A percentile compares a stretch with the other conserved stretches of the same genome.
phyloP scores from a whole-genome alignment of 2,888 invertebrate genomes.

The Neocrepidodera transversa region DNA sequence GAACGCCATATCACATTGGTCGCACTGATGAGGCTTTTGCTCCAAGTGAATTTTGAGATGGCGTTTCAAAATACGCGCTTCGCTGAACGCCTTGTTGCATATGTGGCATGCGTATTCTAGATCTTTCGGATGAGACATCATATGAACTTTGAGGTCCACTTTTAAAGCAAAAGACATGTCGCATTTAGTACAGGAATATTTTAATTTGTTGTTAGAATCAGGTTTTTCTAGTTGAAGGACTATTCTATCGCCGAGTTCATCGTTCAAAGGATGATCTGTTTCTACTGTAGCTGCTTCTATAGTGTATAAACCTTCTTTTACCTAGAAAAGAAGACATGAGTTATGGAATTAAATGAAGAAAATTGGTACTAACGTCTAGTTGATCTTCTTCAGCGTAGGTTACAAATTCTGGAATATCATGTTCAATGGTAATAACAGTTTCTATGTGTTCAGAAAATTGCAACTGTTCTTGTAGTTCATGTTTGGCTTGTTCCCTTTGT shows the following conservation, averaged over 20 bases:
- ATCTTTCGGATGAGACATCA: slow-evolving; percentile 60
- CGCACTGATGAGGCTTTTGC: slow-evolving; percentile 61
- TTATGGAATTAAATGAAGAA: neutral
- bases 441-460: slow-evolving; percentile 52
- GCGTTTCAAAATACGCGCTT: slow-evolving; percentile 59
- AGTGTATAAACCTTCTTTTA: slow-evolving; percentile 35
- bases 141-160: slow-evolving; percentile 60
- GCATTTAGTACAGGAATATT: slow-evolving; percentile 59
- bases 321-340: slow-evolving; percentile 29
- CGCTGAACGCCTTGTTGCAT: slow-evolving; percentile 60
- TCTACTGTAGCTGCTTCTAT: slow-evolving; percentile 33
- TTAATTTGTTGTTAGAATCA: slow-evolving; percentile 39
- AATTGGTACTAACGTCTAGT: slow-evolving; percentile 27
- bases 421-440: slow-evolving; percentile 49
- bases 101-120: slow-evolving; percentile 54
- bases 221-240: slow-evolving; percentile 17
- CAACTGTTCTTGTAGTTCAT: slow-evolving; percentile 54
- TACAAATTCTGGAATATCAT: slow-evolving; percentile 52
- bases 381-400: slow-evolving; percentile 45
- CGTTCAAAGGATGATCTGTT: slow-evolving; percentile 16
- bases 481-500: slow-evolving; percentile 46
- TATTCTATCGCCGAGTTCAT: slow-evolving; percentile 21
- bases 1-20: slow-evolving; percentile 62
- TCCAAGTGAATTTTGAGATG: slow-evolving; percentile 62
- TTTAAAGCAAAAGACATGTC: slow-evolving; percentile 55